A percentile compares a stretch with the other conserved stretches of the same genome.
Conservation (phyloP, 2,888 invertebrate genomes). For the Hirtodrosophila duncani region DNA sequence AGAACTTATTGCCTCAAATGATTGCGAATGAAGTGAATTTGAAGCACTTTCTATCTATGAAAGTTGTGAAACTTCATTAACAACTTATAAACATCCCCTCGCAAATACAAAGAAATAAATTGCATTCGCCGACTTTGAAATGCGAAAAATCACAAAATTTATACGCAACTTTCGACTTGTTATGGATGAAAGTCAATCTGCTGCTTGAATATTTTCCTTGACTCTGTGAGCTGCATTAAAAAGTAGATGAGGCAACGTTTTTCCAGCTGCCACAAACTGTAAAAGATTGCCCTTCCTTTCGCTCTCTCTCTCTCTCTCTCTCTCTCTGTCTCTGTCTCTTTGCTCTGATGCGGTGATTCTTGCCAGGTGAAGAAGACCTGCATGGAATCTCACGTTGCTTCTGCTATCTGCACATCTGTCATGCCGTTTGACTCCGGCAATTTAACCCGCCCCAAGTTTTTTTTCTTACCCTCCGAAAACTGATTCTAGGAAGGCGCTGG, state of each 20-base stretch:
- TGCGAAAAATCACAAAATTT: slow-evolving; percentile 17
- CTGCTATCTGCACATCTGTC: slow-evolving; percentile 47
- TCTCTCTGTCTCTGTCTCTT: neutral
- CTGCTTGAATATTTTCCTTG: neutral
- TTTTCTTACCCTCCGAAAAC: too few relatives aligned
- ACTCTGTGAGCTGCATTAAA: slow-evolving; percentile 1
- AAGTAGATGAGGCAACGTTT: slow-evolving; percentile 28
- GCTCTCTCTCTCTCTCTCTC: neutral
- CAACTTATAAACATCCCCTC: too few relatives aligned
- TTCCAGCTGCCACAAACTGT: slow-evolving; percentile 24
- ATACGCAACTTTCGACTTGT: slow-evolving; percentile 4
- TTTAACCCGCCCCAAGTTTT: slow-evolving; percentile 7
- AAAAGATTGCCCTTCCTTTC: too few relatives aligned
- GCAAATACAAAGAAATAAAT: slow-evolving; percentile 7
- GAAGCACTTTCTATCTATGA: too few relatives aligned
- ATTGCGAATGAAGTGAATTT: too few relatives aligned
- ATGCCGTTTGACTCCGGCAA: slow-evolving; percentile 44
- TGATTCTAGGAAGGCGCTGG: too few relatives aligned
- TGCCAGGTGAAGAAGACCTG: too few relatives aligned
- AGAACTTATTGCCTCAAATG: too few relatives aligned
- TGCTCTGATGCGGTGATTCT: too few relatives aligned
- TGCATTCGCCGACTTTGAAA: slow-evolving; percentile 10
- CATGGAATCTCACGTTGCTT: slow-evolving; percentile 17
- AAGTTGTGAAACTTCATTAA: too few relatives aligned
- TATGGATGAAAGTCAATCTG: slow-evolving; percentile 16